Conservation (phyloP, 2,113 vertebrate genomes). For the Panthera uncia region DNA sequence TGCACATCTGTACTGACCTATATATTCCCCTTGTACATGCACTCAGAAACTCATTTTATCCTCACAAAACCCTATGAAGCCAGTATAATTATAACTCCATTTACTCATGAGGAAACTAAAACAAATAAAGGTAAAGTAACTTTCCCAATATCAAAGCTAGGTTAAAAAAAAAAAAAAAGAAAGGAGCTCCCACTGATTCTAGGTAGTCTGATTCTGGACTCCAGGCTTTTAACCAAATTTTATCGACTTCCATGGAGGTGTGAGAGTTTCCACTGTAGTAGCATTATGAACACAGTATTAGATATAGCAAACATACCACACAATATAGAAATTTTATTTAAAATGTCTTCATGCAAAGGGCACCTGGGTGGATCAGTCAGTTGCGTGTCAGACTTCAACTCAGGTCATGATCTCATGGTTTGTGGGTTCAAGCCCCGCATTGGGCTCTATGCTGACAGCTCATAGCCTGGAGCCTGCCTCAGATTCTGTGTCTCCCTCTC, state of each 20-base stretch:
- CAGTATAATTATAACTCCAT: neutral
- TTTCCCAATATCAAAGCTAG: neutral
- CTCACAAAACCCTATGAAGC: neutral
- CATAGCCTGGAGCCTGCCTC: no score
- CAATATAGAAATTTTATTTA: neutral
- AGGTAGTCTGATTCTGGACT: neutral
- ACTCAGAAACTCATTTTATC: neutral
- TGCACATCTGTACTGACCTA: neutral
- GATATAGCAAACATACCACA: neutral
- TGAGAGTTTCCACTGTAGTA: neutral
- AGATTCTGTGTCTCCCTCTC: no score
- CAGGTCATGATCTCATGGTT: no score
- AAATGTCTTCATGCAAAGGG: neutral
- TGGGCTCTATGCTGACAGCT: no score
- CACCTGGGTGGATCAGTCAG: no score
- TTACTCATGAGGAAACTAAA: neutral
- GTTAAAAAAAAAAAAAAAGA: neutral
- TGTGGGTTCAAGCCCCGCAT: no score
- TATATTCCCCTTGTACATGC: neutral
- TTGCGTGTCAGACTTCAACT: no score
- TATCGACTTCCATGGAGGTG: neutral
- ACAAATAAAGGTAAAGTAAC: neutral
- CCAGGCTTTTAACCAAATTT: neutral
- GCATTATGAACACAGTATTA: neutral
- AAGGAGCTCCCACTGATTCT: neutral